These are phyloP conservation scores for Addax nasomaculatus DNA, from an alignment of 2,113 vertebrate genomes.

Conservation along the genomic window DNA sequence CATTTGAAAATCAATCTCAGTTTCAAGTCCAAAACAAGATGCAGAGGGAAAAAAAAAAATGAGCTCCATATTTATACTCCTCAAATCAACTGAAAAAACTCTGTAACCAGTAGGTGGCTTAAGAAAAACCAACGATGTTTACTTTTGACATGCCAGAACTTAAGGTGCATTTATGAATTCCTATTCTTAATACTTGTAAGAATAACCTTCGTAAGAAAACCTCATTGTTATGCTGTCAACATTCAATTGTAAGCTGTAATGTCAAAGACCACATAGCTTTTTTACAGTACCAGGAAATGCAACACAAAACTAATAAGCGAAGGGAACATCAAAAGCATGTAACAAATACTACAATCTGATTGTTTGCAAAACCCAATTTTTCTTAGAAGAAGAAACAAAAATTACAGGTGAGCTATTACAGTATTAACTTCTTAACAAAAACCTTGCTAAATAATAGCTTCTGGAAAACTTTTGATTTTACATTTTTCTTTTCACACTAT, in stretches of 20 bases:
- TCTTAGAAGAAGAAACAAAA: slow-evolving; percentile 49
- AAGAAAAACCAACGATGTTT: not conserved
- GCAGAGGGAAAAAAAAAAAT: not conserved
- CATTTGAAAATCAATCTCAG: slow-evolving; percentile 1
- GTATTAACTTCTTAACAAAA: slow-evolving; percentile 71
- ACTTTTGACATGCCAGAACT: not conserved
- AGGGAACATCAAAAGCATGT: not conserved
- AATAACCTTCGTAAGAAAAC: not conserved
- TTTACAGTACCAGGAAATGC: not conserved
- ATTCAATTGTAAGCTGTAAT: not conserved
- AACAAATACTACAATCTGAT: slow-evolving; percentile 26
- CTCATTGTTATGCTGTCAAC: slow-evolving; percentile 18
- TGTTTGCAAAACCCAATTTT: slow-evolving; percentile 43
- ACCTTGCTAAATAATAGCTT: slow-evolving; percentile 66
- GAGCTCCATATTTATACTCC: not conserved
- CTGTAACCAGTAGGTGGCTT: not conserved
- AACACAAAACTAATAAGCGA: not conserved
- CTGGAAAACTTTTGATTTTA: slow-evolving; percentile 77
- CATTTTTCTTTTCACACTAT: slow-evolving; percentile 73
- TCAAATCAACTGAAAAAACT: not conserved
- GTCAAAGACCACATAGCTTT: not conserved
- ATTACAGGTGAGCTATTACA: slow-evolving; percentile 51
- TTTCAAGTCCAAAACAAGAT: not conserved
- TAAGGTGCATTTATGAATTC: not conserved
- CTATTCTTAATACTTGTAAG: not conserved